Percentiles rank a stretch among this genome's conserved stretches.
phyloP scores from a whole-genome alignment of 2,113 vertebrate species.

The Elachura formosa region DNA sequence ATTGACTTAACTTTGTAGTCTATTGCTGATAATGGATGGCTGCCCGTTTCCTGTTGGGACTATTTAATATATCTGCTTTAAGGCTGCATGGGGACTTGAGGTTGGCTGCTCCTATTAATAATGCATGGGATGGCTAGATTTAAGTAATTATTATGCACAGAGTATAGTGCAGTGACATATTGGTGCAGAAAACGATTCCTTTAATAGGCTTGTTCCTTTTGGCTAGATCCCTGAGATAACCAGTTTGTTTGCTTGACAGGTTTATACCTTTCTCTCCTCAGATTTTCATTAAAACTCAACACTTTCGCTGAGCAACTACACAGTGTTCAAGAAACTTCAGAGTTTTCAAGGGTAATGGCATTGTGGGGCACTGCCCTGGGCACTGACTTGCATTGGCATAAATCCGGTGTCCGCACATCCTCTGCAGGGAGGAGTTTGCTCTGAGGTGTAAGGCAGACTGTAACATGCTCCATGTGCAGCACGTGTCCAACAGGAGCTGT shows the following conservation, averaged over 20 bases:
- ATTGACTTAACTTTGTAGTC: not conserved
- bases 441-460: not conserved
- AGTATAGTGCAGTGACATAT: slow-evolving; percentile 36
- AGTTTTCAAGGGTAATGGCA: not conserved
- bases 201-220: slow-evolving; percentile 50
- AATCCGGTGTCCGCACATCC: not conserved
- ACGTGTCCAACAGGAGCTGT: not conserved
- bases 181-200: slow-evolving; percentile 22
- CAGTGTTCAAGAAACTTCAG: not conserved
- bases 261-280: not conserved
- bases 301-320: not conserved
- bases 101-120: slow-evolving; percentile 48
- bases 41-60: slow-evolving; percentile 8
- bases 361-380: not conserved
- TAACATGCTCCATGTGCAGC: accelerated
- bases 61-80: slow-evolving; percentile 42
- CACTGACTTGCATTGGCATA: not conserved
- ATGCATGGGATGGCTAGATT: slow-evolving; percentile 40
- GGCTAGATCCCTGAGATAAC: slow-evolving; percentile 38
- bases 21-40: not conserved
- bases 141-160: slow-evolving; percentile 47
- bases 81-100: slow-evolving; percentile 8
- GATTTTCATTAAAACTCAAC: slow-evolving; percentile 7
- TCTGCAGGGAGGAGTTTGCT: not conserved
- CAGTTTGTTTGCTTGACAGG: slow-evolving; percentile 49